Percentiles rank a stretch among this genome's conserved stretches.
Evolutionary conservation across 2,113 vertebrate genomes (phyloP).

Genomic region (Xiphophorus maculatus): DNA sequence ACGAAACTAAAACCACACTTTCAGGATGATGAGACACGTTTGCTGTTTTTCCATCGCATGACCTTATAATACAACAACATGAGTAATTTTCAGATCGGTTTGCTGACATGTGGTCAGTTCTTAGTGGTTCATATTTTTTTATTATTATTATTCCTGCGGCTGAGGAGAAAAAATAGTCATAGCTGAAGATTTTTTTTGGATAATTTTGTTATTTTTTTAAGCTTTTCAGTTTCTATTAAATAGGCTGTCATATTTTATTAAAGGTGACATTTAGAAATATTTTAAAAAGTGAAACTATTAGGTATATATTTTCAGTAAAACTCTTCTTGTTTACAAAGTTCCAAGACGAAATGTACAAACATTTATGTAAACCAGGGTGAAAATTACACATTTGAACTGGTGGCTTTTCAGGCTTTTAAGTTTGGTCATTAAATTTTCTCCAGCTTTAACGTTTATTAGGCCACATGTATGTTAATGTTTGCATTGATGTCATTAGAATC

Average conservation of each 20-base stretch:
- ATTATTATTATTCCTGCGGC: conserved; percentile 27
- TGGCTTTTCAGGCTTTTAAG: too few relatives aligned
- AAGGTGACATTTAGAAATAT: not conserved
- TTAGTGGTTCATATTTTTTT: not conserved
- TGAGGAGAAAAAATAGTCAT: conserved; percentile 30
- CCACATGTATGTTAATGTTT: not conserved
- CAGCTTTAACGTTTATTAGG: too few relatives aligned
- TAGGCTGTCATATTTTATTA: not conserved
- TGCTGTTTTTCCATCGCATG: not conserved
- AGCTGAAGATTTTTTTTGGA: not conserved
- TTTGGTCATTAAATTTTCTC: too few relatives aligned
- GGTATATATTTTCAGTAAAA: not conserved
- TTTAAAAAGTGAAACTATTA: not conserved
- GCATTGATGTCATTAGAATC: not conserved
- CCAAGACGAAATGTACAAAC: not conserved
- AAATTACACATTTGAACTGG: too few relatives aligned
- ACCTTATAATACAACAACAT: not conserved
- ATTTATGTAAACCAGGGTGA: too few relatives aligned
- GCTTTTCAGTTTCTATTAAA: not conserved
- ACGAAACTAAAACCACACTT: conserved; percentile 10
- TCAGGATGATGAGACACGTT: not conserved
- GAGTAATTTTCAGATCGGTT: conserved; percentile 31
- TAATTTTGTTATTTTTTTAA: not conserved
- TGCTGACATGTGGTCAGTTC: conserved; percentile 18
- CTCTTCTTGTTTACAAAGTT: not conserved